phyloP scores from a whole-genome alignment of 2,113 vertebrate genomes.

The Megaceryle maxima region DNA sequence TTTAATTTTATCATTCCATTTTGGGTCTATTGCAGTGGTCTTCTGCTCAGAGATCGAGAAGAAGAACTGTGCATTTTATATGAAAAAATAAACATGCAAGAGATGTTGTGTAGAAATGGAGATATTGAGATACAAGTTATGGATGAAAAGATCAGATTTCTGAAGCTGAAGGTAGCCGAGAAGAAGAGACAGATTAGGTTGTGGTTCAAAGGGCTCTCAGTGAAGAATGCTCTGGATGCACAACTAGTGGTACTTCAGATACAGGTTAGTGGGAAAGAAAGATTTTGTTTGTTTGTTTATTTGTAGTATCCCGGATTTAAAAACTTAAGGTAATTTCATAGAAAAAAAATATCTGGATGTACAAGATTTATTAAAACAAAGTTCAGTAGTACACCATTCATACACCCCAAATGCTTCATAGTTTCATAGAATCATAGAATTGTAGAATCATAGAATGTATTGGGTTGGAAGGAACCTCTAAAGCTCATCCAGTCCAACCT shows the following conservation, averaged over 20 bases:
- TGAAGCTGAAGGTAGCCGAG: slow-evolving; percentile 80
- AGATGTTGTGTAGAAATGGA: slow-evolving; percentile 75
- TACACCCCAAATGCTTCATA: background rate
- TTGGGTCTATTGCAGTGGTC: slow-evolving; percentile 71
- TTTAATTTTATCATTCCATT: background rate
- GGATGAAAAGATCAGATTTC: slow-evolving; percentile 83
- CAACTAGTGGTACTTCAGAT: slow-evolving; percentile 79
- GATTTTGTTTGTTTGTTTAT: background rate
- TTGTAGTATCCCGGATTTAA: background rate
- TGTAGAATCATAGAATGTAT: too few species aligned
- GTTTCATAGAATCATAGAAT: too few species aligned
- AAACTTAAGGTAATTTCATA: background rate
- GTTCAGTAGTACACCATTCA: background rate
- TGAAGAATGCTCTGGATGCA: slow-evolving; percentile 74
- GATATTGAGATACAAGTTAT: slow-evolving; percentile 76
- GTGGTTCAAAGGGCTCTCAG: slow-evolving; percentile 68
- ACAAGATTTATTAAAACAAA: background rate
- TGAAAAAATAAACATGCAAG: slow-evolving; percentile 84
- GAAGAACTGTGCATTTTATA: slow-evolving; percentile 85
- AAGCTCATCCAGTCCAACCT: too few species aligned
- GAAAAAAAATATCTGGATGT: background rate
- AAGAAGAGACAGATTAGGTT: slow-evolving; percentile 79
- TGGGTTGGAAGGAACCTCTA: too few species aligned
- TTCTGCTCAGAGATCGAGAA: slow-evolving; percentile 87
- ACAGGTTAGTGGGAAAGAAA: slow-evolving; percentile 76